Conservation (phyloP, 2,888 invertebrate species). For the Lasioglossum marginatum region DNA sequence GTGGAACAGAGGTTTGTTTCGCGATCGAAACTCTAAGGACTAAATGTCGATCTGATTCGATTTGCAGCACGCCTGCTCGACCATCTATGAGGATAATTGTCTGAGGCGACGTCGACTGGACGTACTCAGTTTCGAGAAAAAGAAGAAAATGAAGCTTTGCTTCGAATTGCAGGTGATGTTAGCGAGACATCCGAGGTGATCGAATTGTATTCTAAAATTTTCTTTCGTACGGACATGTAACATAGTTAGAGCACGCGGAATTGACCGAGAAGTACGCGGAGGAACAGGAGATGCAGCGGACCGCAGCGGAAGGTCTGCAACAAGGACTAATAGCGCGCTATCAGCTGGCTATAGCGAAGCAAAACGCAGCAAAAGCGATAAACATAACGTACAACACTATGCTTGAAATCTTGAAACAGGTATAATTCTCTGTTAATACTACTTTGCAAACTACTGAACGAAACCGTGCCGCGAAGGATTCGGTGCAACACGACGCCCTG, state of each 20-base stretch:
- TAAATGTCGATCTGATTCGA: neutral
- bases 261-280: conserved; percentile 43
- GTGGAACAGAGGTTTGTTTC: conserved; percentile 20
- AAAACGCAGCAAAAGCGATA: conserved; percentile 88
- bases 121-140: conserved; percentile 87
- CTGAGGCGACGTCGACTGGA: conserved; percentile 88
- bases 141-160: conserved; percentile 87
- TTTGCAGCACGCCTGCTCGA: conserved; percentile 87
- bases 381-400: conserved; percentile 87
- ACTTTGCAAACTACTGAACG: neutral
- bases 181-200: neutral
- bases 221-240: neutral
- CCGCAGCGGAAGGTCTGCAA: conserved; percentile 56
- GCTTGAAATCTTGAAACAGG: conserved; percentile 85
- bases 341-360: conserved; percentile 88
- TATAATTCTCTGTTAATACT: conserved; percentile 6
- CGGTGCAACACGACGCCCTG: conserved; percentile 88
- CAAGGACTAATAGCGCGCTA: conserved; percentile 83
- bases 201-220: neutral
- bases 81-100: conserved; percentile 88
- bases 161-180: conserved; percentile 86
- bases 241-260: conserved; percentile 71
- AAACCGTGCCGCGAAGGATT: conserved; percentile 85
- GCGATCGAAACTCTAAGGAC: neutral
- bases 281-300: conserved; percentile 58